These are phyloP conservation scores for Lagorchestes hirsutus DNA, from an alignment of 2,797 vertebrate species.

Conservation along the genomic window DNA sequence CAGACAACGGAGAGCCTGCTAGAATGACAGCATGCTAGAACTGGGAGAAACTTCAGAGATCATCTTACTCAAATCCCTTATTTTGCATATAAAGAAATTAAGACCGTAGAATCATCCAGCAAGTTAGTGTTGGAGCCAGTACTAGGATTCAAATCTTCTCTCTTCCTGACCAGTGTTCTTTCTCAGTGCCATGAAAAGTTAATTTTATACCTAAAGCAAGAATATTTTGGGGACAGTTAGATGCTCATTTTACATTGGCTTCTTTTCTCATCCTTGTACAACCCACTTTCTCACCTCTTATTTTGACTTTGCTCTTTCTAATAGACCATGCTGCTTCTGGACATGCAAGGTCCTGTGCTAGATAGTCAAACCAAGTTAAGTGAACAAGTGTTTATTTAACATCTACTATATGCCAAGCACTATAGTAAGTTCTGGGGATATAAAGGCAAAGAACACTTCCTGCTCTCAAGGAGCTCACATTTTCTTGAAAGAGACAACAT, in stretches of 20 bases:
- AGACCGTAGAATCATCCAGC: not conserved
- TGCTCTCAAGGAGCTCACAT: too few species aligned
- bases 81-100: not conserved
- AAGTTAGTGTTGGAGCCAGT: not conserved
- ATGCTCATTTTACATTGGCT: not conserved
- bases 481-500: too few species aligned
- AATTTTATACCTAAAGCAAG: not conserved
- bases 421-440: too few species aligned
- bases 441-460: too few species aligned
- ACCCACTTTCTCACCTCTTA: too few species aligned
- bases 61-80: not conserved
- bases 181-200: not conserved
- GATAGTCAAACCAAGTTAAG: too few species aligned
- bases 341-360: too few species aligned
- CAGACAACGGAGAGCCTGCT: not conserved
- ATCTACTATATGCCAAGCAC: too few species aligned
- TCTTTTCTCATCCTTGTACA: not conserved
- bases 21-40: not conserved
- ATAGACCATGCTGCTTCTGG: too few species aligned
- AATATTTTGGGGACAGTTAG: not conserved
- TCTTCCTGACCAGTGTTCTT: not conserved
- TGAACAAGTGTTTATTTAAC: too few species aligned
- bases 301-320: too few species aligned
- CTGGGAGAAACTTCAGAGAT: not conserved
- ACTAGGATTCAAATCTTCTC: not conserved